Evolutionary conservation across 2,113 vertebrate genomes (phyloP), one percentile per base, ranked within the genome.

Genomic region (Upupa epops): DNA sequence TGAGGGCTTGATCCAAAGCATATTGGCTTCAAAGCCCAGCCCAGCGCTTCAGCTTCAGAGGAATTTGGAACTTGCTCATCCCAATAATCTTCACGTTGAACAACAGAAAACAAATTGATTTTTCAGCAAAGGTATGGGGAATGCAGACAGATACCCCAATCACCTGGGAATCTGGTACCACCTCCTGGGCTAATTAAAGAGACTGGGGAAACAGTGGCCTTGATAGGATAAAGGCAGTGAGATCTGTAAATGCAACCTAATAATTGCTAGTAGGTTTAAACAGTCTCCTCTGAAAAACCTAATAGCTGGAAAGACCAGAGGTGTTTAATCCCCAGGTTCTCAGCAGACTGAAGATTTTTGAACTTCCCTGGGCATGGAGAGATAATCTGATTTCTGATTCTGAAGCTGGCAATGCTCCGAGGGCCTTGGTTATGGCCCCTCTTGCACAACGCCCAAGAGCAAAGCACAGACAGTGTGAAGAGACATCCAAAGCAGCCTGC

Each of bases 1-100:
- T 54, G 84, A 89, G 66, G 78, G 42, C 81, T 94, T 91, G 89
- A 95, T 96, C 78, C 87, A 95, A 96, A 92, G 94, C 93, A 92
- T 55, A 55, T 88, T 94, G 91, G 79, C 89, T 92, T 91, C 3
- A 26, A 89, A 92, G 79, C 68, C 85, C 72, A 70, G 79, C 82
- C 88, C 91, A 87, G 52, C 83, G 61, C 64, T 93, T 60, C 21
- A 40, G 84, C 68, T 76, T 92, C 51, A 42, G 86, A 70, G 74
- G 68, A 92, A 84, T 94, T 64, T 88, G 63, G 71, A 85, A 19
- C 46, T 15, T 19, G 16, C 37, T 90, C 42, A 66, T 86, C 86
- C 48, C 48, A 80, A 40, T 52, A 76, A 68, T 73, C 24, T 73
- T 65, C n/a, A 68, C 59, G 92, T 56, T 26, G n/a, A 85, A 49